phyloP scores from a whole-genome alignment of 2,888 invertebrate genomes.

The Camponotus fellah region DNA sequence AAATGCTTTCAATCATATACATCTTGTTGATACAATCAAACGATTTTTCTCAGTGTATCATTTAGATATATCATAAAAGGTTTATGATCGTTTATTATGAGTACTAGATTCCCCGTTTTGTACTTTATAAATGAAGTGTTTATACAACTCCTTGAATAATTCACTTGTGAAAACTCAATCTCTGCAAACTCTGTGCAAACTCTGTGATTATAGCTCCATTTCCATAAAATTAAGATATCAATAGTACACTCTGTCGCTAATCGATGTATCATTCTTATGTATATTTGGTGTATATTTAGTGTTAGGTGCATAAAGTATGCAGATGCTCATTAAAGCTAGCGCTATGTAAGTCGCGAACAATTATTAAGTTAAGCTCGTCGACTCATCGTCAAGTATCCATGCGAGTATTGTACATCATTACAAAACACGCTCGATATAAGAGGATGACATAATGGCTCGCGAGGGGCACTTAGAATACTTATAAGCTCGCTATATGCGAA shows the following conservation, averaged over 20 bases:
- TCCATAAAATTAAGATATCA: neutral
- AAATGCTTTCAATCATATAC: too few species aligned
- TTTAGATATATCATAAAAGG: neutral
- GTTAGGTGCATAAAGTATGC: neutral
- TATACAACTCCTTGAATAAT: neutral
- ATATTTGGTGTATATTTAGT: neutral
- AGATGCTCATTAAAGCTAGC: neutral
- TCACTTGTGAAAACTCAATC: neutral
- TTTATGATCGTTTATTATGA: neutral
- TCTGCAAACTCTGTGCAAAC: neutral
- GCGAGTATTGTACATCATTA: conserved; percentile 35
- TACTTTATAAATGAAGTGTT: neutral
- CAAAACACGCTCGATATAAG: conserved; percentile 51
- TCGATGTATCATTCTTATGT: neutral
- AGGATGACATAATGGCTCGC: conserved; percentile 58
- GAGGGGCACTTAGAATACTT: conserved; percentile 57
- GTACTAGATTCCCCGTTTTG: neutral
- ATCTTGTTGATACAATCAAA: too few species aligned
- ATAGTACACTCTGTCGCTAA: neutral
- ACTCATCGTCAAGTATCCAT: neutral
- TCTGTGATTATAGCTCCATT: neutral
- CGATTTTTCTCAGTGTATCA: too few species aligned
- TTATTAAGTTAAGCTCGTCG: conserved; percentile 15
- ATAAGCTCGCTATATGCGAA: conserved; percentile 54
- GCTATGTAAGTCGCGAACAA: neutral